Evolutionary conservation across 2,888 invertebrate genomes (phyloP).

Genomic region (Synanthedon andrenaeformis): DNA sequence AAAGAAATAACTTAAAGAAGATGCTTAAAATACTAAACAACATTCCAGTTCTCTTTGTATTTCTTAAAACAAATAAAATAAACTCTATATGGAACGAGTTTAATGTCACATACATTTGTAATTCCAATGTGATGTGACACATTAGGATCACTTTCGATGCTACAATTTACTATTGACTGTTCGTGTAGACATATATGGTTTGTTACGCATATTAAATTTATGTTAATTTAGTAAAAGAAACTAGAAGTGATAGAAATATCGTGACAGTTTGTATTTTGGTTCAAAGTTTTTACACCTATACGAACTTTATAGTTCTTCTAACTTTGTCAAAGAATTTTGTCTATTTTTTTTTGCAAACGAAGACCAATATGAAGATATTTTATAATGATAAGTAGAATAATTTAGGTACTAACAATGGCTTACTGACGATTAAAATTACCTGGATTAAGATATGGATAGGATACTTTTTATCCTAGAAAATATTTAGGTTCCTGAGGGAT

Average conservation of each 20-base stretch:
- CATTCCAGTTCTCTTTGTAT: neutral
- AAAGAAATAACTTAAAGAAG: neutral
- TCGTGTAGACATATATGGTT: neutral
- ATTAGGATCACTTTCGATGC: slow-evolving; percentile 33
- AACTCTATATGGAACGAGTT: slow-evolving; percentile 12
- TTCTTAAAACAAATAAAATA: neutral
- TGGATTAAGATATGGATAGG: too few species aligned
- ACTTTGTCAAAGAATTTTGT: too few species aligned
- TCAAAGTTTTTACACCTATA: too few species aligned
- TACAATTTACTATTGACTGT: slow-evolving; percentile 13
- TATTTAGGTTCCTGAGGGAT: too few species aligned
- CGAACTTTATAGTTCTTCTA: too few species aligned
- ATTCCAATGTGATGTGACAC: slow-evolving; percentile 29
- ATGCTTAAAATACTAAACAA: neutral
- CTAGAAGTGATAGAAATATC: neutral
- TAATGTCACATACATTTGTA: slow-evolving; percentile 19
- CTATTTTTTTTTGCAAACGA: too few species aligned
- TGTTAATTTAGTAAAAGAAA: neutral
- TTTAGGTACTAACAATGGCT: too few species aligned
- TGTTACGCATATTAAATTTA: neutral
- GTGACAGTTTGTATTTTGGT: neutral
- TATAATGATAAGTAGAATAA: too few species aligned
- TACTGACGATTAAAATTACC: too few species aligned
- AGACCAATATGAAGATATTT: too few species aligned
- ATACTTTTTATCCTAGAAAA: too few species aligned